Conservation (phyloP, 2,888 invertebrate genomes). For the Epinotia nisella region DNA sequence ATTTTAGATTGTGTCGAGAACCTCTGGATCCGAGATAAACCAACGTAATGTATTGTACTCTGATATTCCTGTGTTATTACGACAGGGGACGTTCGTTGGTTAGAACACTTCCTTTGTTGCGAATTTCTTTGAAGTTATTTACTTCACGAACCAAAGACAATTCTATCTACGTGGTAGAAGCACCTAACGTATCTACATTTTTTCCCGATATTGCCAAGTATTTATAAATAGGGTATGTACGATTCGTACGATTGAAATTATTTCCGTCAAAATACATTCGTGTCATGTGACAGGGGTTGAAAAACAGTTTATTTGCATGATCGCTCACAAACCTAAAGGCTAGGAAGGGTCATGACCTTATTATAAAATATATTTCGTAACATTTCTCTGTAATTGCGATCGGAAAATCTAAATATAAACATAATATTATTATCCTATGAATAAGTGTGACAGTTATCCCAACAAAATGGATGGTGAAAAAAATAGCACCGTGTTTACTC, state of each 20-base stretch:
- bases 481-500: background rate
- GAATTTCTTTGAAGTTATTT: constrained; percentile 42
- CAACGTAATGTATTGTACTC: constrained; percentile 42
- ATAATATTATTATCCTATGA: constrained; percentile 7
- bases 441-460: background rate
- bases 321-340: constrained; percentile 18
- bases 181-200: background rate
- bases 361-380: background rate
- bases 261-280: constrained; percentile 11
- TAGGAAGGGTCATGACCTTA: constrained; percentile 24
- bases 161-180: constrained; percentile 5
- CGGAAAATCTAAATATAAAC: background rate
- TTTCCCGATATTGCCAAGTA: background rate
- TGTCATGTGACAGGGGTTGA: constrained; percentile 24
- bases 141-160: constrained; percentile 27
- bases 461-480: background rate
- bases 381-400: background rate
- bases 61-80: constrained; percentile 43
- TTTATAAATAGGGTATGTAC: background rate
- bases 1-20: constrained; percentile 37
- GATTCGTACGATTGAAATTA: background rate
- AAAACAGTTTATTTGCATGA: constrained; percentile 30
- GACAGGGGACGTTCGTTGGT: constrained; percentile 32
- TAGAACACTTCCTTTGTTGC: constrained; percentile 42
- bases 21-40: constrained; percentile 39